Percentiles rank a stretch among this genome's conserved stretches.
Conservation (phyloP, 2,888 invertebrate species). For the Stictocephala bisonia region DNA sequence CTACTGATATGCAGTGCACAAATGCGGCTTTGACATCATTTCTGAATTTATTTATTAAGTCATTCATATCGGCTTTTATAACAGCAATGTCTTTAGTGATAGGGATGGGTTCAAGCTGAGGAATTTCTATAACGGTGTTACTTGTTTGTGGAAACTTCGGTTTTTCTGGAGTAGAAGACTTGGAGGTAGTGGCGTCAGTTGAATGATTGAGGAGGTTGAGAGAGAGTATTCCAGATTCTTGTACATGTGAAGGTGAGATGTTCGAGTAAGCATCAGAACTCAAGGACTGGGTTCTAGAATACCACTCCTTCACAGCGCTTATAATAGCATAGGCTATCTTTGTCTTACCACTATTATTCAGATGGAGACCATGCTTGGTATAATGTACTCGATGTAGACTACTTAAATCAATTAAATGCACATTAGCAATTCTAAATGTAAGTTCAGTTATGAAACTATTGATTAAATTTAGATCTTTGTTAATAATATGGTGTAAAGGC, state of each 20-base stretch:
- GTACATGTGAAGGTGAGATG: no score
- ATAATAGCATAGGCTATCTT: neutral
- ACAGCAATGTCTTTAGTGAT: neutral
- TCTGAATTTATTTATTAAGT: neutral
- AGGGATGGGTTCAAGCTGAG: neutral
- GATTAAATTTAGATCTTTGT: neutral
- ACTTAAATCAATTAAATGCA: neutral
- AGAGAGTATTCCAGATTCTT: no score
- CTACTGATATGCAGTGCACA: constrained; percentile 2
- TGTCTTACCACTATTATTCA: neutral
- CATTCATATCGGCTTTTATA: neutral
- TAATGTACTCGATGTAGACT: neutral
- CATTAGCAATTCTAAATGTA: neutral
- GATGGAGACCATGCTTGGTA: neutral
- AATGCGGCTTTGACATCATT: neutral
- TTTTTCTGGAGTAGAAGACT: no score
- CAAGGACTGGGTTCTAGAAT: no score
- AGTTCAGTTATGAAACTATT: neutral
- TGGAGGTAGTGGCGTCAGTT: no score
- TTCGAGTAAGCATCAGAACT: no score
- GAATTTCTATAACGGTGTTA: no score
- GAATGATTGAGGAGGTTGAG: no score
- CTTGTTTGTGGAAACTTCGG: no score
- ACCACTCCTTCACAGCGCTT: no score
- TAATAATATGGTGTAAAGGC: neutral